A percentile compares a stretch with the other conserved stretches of the same genome.
Conservation (phyloP, 1,140 invertebrate genomes). For the Anoplophora glabripennis region DNA sequence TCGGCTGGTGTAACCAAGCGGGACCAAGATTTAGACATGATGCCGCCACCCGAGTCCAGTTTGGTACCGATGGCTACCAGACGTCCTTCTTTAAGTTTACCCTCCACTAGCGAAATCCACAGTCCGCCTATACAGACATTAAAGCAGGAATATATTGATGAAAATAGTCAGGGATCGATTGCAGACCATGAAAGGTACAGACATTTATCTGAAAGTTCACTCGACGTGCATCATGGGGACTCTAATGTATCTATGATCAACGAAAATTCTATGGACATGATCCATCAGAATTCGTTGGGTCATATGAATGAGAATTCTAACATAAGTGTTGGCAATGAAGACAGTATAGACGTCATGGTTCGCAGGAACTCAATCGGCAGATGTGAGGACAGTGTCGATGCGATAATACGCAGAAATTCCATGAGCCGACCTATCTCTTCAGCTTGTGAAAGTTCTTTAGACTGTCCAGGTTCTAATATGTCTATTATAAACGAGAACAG, state of each 20-base stretch:
- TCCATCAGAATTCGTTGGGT: slow-evolving; percentile 35
- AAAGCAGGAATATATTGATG: slow-evolving; percentile 70
- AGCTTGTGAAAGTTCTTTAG: slow-evolving; percentile 31
- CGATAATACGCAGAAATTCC: slow-evolving; percentile 34
- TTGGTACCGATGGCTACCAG: slow-evolving; percentile 54
- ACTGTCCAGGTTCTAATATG: slow-evolving; percentile 26
- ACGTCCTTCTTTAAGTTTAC: slow-evolving; percentile 53
- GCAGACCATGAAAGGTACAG: slow-evolving; percentile 44
- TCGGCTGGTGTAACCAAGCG: slow-evolving; percentile 40
- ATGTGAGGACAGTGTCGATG: slow-evolving; percentile 42
- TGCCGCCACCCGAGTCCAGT: slow-evolving; percentile 59
- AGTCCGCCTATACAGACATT: slow-evolving; percentile 53
- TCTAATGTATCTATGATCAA: slow-evolving; percentile 49
- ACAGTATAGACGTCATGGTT: slow-evolving; percentile 40
- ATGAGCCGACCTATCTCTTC: slow-evolving; percentile 9
- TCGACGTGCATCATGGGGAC: slow-evolving; percentile 48
- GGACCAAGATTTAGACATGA: slow-evolving; percentile 57
- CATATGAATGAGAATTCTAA: slow-evolving; percentile 51
- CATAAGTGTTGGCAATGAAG: slow-evolving; percentile 47
- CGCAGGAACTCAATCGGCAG: slow-evolving; percentile 27
- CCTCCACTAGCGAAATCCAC: slow-evolving; percentile 34
- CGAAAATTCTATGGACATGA: slow-evolving; percentile 51
- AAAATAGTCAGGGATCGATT: slow-evolving; percentile 63
- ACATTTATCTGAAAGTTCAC: slow-evolving; percentile 47
- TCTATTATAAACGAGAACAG: slow-evolving; percentile 25